Conservation (phyloP, 2,113 vertebrate species). For the Gobius niger region DNA sequence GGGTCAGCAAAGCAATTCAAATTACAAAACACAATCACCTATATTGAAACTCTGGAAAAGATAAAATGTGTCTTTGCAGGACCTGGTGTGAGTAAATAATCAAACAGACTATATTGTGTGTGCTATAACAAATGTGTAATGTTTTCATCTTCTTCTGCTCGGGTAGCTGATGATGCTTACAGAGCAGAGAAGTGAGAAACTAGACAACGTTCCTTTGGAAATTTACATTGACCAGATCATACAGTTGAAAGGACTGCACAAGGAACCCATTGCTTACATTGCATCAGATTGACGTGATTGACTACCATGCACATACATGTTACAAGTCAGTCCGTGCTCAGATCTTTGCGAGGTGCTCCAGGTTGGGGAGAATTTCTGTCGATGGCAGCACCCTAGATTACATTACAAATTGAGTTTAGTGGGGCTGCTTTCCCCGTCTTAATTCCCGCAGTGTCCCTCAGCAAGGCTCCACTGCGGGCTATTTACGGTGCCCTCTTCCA, state of each 20-base stretch:
- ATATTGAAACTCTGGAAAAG: background rate
- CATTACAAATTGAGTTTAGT: conserved; percentile 76
- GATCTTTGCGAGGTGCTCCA: conserved; percentile 40
- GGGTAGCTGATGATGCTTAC: too few relatives aligned
- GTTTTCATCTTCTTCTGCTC: too few relatives aligned
- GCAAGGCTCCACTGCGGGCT: conserved; percentile 63
- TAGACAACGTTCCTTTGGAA: too few relatives aligned
- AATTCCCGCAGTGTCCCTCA: conserved; percentile 61
- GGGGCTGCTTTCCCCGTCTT: conserved; percentile 60
- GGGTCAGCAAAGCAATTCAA: background rate
- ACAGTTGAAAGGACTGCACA: too few relatives aligned
- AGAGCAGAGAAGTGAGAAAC: too few relatives aligned
- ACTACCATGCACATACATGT: conserved; percentile 6
- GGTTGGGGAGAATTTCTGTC: conserved; percentile 60
- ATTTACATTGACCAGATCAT: too few relatives aligned
- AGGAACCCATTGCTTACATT: too few relatives aligned
- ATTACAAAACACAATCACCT: background rate
- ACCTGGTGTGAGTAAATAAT: too few relatives aligned
- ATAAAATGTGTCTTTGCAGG: background rate
- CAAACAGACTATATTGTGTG: too few relatives aligned
- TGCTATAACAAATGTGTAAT: too few relatives aligned
- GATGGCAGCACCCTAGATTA: conserved; percentile 65
- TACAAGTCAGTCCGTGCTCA: conserved; percentile 25
- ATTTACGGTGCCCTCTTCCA: conserved; percentile 69
- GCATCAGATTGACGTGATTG: too few relatives aligned